A percentile compares a stretch with the other conserved stretches of the same genome.
Evolutionary conservation across 2,888 invertebrate species (phyloP).

Genomic region (Xestia ashworthii): DNA sequence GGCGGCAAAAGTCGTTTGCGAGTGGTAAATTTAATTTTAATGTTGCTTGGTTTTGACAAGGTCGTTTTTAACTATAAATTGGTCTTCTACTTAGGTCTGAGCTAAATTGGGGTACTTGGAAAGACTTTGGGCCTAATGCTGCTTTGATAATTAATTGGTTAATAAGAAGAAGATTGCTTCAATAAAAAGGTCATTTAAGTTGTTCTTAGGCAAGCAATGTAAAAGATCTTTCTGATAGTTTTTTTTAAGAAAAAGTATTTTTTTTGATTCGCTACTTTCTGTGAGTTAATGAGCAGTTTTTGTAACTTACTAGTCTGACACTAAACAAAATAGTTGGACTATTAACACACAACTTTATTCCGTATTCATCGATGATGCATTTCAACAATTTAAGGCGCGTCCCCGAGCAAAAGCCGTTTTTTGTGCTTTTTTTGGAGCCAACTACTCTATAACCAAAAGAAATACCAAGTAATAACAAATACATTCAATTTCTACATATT

Average conservation of each 20-base stretch:
- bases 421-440: too few species aligned
- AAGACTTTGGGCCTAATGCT: not conserved
- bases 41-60: conserved; percentile 35
- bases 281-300: not conserved
- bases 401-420: too few species aligned
- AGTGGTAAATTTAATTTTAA: conserved; percentile 52
- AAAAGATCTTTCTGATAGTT: not conserved
- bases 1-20: conserved; percentile 32
- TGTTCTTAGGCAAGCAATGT: not conserved
- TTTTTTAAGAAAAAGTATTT: not conserved
- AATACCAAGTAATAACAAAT: too few species aligned
- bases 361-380: not conserved
- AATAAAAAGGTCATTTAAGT: conserved; percentile 11
- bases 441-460: too few species aligned
- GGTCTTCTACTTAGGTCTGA: conserved; percentile 12
- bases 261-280: not conserved
- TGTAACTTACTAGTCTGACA: not conserved
- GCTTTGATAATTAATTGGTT: conserved; percentile 13
- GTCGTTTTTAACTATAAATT: conserved; percentile 44
- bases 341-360: not conserved
- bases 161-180: conserved; percentile 16
- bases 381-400: not conserved
- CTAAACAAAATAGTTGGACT: not conserved
- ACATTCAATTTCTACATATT: too few species aligned
- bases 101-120: conserved; percentile 11